Evolutionary conservation across 1,140 invertebrate genomes (phyloP), one percentile per base, ranked within the genome.

Genomic region (Drosophila nebulosa): DNA sequence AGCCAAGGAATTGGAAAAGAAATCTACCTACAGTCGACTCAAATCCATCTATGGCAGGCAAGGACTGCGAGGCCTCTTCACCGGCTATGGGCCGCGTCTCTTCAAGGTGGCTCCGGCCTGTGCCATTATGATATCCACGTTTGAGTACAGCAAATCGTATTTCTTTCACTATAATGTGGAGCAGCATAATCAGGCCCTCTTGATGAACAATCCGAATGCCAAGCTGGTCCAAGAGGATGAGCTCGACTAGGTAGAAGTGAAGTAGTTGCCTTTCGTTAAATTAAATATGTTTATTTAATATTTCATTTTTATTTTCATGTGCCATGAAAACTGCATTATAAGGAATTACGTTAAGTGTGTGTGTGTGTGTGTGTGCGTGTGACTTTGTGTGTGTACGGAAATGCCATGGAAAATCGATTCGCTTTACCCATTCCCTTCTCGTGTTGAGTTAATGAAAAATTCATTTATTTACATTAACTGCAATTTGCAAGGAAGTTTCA

Each of bases 71-170:
- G 96, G 96, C 5, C 91, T 97, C 22, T 97, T 97, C 83, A 94
- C 95, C 24, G 98, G 98, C 22, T 90, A 98, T 10, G 94, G 95
- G 24, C 98, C 98, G 1, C 92, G 98, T 71, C 91, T 99, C 53
- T 94, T 97, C 4, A 99, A 99, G 94, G 97, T 99, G 16, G 97
- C 97, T 7, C 98, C 98, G 16, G 97, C 98, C 1, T 99, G 98
- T 93, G 98, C 98, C 9, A 98, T 99, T 10, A 99, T 99, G 98
- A 98, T 99, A 58, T 95, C 97, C 16, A 95, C 97, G 4, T 99
- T 98, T 91, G 98, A 99, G 94, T 97, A 97, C 91, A 96, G 96
- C 67, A 99, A 99, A 92, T 92, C 93, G 57, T 98, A 97, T 90
- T 99, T 99, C 78, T 94, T 94, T 75, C 90, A 91, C 42, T 93